Evolutionary conservation across 1,140 invertebrate species (phyloP), one percentile per base, ranked within the genome.

Genomic region (Bombus confusus): DNA sequence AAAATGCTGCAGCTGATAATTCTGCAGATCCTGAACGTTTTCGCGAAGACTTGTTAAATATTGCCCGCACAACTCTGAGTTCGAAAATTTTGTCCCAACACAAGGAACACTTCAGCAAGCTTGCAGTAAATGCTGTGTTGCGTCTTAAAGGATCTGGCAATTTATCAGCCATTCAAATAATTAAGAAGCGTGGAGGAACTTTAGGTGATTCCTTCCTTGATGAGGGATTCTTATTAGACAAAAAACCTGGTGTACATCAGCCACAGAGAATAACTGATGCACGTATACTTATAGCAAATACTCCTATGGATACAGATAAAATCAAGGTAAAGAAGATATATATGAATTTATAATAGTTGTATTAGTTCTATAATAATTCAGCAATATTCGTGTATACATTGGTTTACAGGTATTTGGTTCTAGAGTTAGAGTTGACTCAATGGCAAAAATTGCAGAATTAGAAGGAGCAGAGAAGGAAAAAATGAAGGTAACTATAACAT

Each of bases 271-370:
- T 96, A 78, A 85, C 91, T 13, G 92, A 97, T 93, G 99, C 99
- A 1, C 22, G 98, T 97, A 99, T 99, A 93, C 96, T 99, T 25
- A 99, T 99, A 93, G 99, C 99, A n/a, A 99, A 99, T 93, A 99
- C 99, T 59, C 98, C 99, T 0, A 99, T 99, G 99, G 99, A 99
- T 94, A 99, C 99, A 34, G 99, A 99, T 93, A 99, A 99, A 96
- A 99, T 99, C 88, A 99, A 99, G 96, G 98, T 94, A 86, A 69
- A 69, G 59, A 37, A 41, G 22, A 39, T 13, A 25, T 31, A 87
- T 84, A 66, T 62, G 25, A 41, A 85, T 74, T 79, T 86, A 31
- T n/a, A 72, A 43, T 78, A 62, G 62, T 39, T 41, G 66, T 47
- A 71, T 79, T 86, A 59, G 73, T 59, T 88, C 82, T 28, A 52